Conservation (phyloP, 2,888 invertebrate genomes). For the Oscheius sp. region DNA sequence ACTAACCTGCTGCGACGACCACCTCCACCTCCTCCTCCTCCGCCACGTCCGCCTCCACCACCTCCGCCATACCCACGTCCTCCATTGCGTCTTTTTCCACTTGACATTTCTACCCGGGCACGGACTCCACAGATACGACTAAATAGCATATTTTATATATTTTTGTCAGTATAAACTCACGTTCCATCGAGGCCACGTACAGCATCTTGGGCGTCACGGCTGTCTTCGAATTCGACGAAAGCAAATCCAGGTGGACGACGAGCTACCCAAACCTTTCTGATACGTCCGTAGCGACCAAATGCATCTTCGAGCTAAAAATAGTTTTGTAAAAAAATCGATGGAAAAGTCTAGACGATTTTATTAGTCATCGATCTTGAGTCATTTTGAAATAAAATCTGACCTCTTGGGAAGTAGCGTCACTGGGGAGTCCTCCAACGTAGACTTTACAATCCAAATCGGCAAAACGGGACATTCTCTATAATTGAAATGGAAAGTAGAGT, state of each 20-base stretch:
- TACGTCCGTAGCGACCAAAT: constrained; percentile 85
- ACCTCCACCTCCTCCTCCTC: constrained; percentile 41
- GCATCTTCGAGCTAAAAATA: constrained; percentile 78
- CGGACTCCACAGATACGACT: constrained; percentile 71
- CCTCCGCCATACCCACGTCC: constrained; percentile 49
- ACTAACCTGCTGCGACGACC: constrained; percentile 25
- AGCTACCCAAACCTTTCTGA: constrained; percentile 91
- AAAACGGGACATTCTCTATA: constrained; percentile 19
- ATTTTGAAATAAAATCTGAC: constrained; percentile 32
- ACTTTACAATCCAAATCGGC: constrained; percentile 76
- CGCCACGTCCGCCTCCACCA: constrained; percentile 62
- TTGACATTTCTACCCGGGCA: constrained; percentile 71
- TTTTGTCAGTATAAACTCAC: constrained; percentile 73
- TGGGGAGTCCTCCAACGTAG: constrained; percentile 88
- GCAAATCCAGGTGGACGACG: constrained; percentile 83
- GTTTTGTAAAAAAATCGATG: background rate
- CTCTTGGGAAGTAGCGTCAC: constrained; percentile 79
- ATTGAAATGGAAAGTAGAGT: background rate
- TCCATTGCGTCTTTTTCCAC: constrained; percentile 70
- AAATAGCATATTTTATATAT: constrained; percentile 30
- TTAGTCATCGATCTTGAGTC: background rate
- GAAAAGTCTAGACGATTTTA: background rate
- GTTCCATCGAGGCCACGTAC: constrained; percentile 72
- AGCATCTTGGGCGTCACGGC: constrained; percentile 78
- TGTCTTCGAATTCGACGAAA: constrained; percentile 76